phyloP scores from a whole-genome alignment of 2,888 invertebrate species.

The Petrolisthes manimaculis region DNA sequence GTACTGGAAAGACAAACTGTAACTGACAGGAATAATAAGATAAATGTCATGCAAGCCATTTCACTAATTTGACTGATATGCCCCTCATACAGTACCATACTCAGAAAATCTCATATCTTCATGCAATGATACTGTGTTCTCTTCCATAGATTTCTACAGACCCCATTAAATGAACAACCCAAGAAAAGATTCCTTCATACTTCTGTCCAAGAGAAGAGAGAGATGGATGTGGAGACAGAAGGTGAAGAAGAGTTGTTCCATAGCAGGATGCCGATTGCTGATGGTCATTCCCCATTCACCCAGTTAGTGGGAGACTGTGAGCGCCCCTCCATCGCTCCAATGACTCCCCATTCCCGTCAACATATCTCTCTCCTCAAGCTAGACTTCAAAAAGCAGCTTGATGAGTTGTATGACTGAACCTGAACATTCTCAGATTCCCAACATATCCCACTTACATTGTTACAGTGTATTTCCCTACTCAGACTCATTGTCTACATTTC shows the following conservation, averaged over 20 bases:
- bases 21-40: too few relatives aligned
- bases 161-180: not conserved
- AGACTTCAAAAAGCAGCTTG: conserved; percentile 27
- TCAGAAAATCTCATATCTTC: too few relatives aligned
- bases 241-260: not conserved
- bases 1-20: too few relatives aligned
- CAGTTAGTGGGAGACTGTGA: conserved; percentile 37
- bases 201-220: not conserved
- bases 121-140: not conserved
- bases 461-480: too few relatives aligned
- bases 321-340: conserved; percentile 42
- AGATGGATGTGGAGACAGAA: not conserved
- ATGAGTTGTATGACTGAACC: conserved; percentile 24
- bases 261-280: not conserved
- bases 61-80: too few relatives aligned
- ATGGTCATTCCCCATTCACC: conserved; percentile 29
- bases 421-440: too few relatives aligned
- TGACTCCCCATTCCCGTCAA: conserved; percentile 39
- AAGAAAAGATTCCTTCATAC: not conserved
- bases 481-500: too few relatives aligned
- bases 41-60: too few relatives aligned
- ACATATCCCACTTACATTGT: too few relatives aligned
- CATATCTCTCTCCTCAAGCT: conserved; percentile 28
- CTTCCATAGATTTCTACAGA: not conserved
- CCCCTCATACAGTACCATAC: too few relatives aligned